phyloP scores from a whole-genome alignment of 2,888 invertebrate species.

The Galeruca laticollis region DNA sequence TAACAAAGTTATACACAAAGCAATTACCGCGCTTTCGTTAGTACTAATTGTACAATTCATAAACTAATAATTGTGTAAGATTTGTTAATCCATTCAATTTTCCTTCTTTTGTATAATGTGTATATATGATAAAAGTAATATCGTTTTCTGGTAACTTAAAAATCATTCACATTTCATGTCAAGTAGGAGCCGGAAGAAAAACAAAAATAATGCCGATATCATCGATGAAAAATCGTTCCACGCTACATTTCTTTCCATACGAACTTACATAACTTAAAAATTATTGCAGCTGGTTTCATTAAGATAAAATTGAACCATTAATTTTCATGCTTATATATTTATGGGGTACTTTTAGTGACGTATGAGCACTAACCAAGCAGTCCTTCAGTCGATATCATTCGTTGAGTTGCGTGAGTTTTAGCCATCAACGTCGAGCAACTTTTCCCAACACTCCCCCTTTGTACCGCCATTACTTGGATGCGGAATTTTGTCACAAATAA shows the following conservation, averaged over 20 bases:
- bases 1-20: no score
- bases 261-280: conserved; percentile 28
- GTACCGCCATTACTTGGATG: conserved; percentile 42
- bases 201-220: neutral
- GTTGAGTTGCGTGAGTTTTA: conserved; percentile 56
- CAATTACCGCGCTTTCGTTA: no score
- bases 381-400: conserved; percentile 57
- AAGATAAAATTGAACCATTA: conserved; percentile 47
- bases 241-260: neutral
- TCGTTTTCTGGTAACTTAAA: no score
- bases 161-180: no score
- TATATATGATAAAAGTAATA: no score
- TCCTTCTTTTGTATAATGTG: no score
- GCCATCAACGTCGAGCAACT: conserved; percentile 52
- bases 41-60: no score
- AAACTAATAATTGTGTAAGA: no score
- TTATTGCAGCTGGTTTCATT: conserved; percentile 22
- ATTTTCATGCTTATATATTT: conserved; percentile 52
- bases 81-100: no score
- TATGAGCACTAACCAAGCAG: conserved; percentile 53
- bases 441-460: conserved; percentile 42
- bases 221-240: neutral
- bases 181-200: neutral
- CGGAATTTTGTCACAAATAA: conserved; percentile 54
- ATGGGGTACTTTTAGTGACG: conserved; percentile 53